Conservation (phyloP, 2,113 vertebrate genomes). For the Gobio gobio region DNA sequence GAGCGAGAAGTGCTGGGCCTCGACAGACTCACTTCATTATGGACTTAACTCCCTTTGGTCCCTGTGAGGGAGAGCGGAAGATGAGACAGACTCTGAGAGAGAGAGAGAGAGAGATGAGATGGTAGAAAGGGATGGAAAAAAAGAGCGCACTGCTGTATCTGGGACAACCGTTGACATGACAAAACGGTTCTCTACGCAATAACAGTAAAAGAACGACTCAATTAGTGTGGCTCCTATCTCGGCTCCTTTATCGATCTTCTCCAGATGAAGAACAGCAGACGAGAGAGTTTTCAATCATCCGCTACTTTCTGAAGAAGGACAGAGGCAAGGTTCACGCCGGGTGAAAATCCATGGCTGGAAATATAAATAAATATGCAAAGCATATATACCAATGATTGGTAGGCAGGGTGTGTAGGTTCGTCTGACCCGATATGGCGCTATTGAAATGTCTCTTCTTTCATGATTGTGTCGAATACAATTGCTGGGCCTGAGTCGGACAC, state of each 20-base stretch:
- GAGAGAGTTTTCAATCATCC: conserved; percentile 76
- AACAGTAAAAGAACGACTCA: conserved; percentile 75
- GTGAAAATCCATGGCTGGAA: conserved; percentile 60
- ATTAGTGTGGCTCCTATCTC: conserved; percentile 76
- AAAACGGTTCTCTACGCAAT: conserved; percentile 75
- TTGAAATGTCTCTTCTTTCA: conserved; percentile 43
- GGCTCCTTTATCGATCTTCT: conserved; percentile 78
- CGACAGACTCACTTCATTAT: conserved; percentile 30
- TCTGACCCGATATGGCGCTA: not conserved
- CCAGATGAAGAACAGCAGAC: conserved; percentile 76
- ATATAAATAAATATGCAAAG: conserved; percentile 56
- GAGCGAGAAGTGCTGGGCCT: conserved; percentile 14
- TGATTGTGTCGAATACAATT: conserved; percentile 31
- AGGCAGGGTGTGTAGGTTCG: conserved; percentile 30
- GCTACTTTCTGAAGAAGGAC: conserved; percentile 44
- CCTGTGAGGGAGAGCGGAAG: not conserved
- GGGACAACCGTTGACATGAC: conserved; percentile 73
- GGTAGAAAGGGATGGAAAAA: conserved; percentile 8
- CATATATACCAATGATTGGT: conserved; percentile 61
- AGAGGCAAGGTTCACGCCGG: conserved; percentile 53
- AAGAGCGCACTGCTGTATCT: conserved; percentile 49
- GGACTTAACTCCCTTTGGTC: conserved; percentile 41
- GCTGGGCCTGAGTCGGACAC: not conserved
- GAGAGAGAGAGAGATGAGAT: conserved; percentile 18
- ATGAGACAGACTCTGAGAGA: conserved; percentile 8